Evolutionary conservation across 2,797 vertebrate genomes (phyloP).

Genomic region (Carcharodon carcharias): DNA sequence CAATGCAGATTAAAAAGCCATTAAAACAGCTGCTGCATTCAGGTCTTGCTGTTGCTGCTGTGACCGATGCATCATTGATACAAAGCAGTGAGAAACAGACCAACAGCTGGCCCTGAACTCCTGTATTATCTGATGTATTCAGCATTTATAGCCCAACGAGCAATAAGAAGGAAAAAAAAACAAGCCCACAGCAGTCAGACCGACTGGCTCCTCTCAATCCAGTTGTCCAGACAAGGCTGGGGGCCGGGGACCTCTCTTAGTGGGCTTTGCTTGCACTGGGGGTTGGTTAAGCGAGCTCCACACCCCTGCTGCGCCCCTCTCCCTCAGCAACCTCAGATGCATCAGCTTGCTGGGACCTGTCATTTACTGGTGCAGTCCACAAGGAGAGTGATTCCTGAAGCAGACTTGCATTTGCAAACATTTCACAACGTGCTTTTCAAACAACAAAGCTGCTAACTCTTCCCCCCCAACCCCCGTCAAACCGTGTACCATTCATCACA

Average conservation of each 20-base stretch:
- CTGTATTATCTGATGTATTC: conserved; percentile 76
- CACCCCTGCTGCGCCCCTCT: neutral
- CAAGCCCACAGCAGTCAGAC: conserved; percentile 71
- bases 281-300: conserved; percentile 54
- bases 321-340: neutral
- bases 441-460: neutral
- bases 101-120: conserved; percentile 60
- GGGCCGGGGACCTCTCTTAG: conserved; percentile 72
- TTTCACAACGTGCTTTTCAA: neutral
- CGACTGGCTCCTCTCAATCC: conserved; percentile 69
- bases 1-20: conserved; percentile 20
- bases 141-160: conserved; percentile 70
- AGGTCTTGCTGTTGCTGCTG: neutral
- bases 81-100: conserved; percentile 49
- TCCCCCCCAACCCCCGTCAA: no score
- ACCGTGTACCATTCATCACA: no score
- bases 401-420: neutral
- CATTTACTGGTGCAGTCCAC: neutral
- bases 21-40: neutral
- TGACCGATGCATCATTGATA: conserved; percentile 38
- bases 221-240: conserved; percentile 67
- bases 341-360: neutral
- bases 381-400: neutral
- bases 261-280: conserved; percentile 65
- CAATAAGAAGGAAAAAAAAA: neutral